Conservation (phyloP, 2,113 vertebrate genomes). For the Bambusicola thoracicus region DNA sequence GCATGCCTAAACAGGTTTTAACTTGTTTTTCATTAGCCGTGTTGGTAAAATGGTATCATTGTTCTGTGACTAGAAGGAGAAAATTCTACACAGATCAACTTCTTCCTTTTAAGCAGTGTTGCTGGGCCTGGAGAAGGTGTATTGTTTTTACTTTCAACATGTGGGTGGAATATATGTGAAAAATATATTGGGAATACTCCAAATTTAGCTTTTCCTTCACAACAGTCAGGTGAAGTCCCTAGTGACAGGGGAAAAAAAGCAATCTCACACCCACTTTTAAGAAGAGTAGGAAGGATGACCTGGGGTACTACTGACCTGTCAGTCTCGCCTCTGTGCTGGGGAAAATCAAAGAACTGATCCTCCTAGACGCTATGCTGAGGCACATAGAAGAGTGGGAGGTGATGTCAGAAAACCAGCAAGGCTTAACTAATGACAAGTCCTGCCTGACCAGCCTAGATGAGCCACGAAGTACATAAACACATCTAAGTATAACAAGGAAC, state of each 20-base stretch:
- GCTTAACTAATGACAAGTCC: not conserved
- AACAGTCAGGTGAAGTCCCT: too few relatives aligned
- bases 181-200: not conserved
- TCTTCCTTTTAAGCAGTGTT: not conserved
- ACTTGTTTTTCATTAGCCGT: not conserved
- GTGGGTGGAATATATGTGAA: not conserved
- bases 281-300: too few relatives aligned
- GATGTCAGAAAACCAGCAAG: not conserved
- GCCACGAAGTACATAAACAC: not conserved
- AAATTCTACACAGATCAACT: not conserved
- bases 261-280: too few relatives aligned
- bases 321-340: too few relatives aligned
- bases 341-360: too few relatives aligned
- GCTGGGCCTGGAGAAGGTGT: not conserved
- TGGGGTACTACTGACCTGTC: too few relatives aligned
- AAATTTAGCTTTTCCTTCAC: not conserved
- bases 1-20: rapidly evolving
- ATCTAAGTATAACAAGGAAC: not conserved
- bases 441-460: not conserved
- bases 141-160: not conserved
- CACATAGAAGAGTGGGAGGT: not conserved
- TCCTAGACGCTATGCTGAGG: too few relatives aligned
- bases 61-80: not conserved
- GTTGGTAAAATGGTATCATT: not conserved
- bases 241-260: too few relatives aligned